Evolutionary conservation across 2,888 invertebrate genomes (phyloP), one percentile per base, ranked within the genome.

Genomic region (Tholera decimalis): DNA sequence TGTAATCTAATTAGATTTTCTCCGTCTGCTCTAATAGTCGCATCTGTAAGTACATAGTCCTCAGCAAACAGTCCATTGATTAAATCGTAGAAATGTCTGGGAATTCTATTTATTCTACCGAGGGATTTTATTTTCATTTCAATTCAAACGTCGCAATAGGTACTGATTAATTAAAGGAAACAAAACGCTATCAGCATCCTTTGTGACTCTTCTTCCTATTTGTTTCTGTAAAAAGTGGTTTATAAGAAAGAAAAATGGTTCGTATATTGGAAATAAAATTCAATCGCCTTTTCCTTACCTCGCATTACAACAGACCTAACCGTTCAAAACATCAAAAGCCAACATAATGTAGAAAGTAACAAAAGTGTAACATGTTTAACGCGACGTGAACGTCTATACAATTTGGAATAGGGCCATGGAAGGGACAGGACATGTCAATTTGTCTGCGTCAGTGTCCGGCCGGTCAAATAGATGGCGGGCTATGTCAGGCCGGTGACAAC

Each of bases 401-500:
- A 68, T 77, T 77, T 69, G 59, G 68, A 73, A 68, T 74, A 80
- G 59, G 80, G 70, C 68, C 67, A 66, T 77, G 77, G 79, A 78
- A 76, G 66, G 84, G 83, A 78, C 83, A 82, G 86, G 87, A 88
- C 85, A 86, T 85, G 90, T 88, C 91, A 91, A 91, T 91, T 90
- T 90, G 89, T 91, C 81, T 83, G 65, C 77, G 88, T 90, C 88
- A 87, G 68, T 74, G 79, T 73, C 69, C 64, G 50, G 51, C 76
- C 75, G 74, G 72, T 72, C 71, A 77, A 79, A 83, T 83, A 80
- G 84, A 83, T 76, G 83, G 76, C 79, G 77, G 46, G 41, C 22
- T 1, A 37, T 35, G 67, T 51, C 62, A 68, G 68, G 39, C 69
- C 61, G 70, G 75, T 76, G 81, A 83, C 79, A 81, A 53, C 72